A percentile compares a stretch with the other conserved stretches of the same genome.
phyloP scores from a whole-genome alignment of 2,797 vertebrate species.

The Siniperca undulata region DNA sequence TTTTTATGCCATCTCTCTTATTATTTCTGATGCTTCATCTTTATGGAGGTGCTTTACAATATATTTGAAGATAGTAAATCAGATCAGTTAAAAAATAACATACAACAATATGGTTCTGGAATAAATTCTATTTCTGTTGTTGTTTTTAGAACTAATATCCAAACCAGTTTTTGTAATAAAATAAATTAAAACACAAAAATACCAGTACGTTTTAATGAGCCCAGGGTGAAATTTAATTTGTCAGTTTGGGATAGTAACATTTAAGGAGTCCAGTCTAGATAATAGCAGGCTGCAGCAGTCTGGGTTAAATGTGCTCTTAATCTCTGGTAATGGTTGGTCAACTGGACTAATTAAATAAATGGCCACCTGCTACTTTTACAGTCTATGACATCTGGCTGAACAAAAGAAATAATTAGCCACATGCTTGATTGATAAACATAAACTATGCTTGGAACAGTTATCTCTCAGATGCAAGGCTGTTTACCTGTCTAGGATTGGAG shows the following conservation, averaged over 20 bases:
- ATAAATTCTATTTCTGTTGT: not conserved
- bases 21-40: not conserved
- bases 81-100: not conserved
- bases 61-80: not conserved
- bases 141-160: not conserved
- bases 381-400: constrained; percentile 86
- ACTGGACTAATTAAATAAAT: constrained; percentile 84
- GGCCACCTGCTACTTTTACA: constrained; percentile 84
- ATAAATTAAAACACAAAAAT: not conserved
- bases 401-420: constrained; percentile 84
- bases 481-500: constrained; percentile 77
- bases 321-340: constrained; percentile 75
- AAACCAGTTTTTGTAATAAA: not conserved
- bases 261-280: constrained; percentile 30
- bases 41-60: not conserved
- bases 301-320: constrained; percentile 72
- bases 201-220: constrained; percentile 19
- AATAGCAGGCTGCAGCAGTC: constrained; percentile 42
- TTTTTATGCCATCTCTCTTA: not conserved
- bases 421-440: constrained; percentile 76
- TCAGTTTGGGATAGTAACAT: constrained; percentile 38
- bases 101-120: not conserved
- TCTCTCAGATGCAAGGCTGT: constrained; percentile 64
- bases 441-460: constrained; percentile 65
- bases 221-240: constrained; percentile 42